Conservation (phyloP, 92 coral and sea anemone species). For the Scolanthus callimorphus region DNA sequence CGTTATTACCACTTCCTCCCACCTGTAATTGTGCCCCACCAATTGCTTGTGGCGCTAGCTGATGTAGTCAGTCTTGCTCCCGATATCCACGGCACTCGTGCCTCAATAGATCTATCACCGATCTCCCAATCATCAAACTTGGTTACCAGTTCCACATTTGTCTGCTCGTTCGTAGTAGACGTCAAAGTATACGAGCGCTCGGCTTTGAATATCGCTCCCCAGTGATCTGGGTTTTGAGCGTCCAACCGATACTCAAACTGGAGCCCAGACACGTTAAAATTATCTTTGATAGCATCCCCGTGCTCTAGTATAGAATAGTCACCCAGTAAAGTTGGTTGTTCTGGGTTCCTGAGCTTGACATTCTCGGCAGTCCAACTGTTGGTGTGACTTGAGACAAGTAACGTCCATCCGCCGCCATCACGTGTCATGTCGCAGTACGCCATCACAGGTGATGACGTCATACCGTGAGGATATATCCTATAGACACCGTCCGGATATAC, state of each 20-base stretch:
- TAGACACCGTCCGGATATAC: conserved; percentile 26
- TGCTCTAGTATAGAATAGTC: conserved; percentile 27
- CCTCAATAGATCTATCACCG: conserved; percentile 18
- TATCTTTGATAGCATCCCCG: conserved; percentile 24
- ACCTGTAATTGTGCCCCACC: conserved; percentile 46
- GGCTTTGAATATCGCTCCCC: conserved; percentile 55
- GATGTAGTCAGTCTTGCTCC: conserved; percentile 41
- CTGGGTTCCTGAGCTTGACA: conserved; percentile 13
- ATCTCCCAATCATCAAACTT: conserved; percentile 47
- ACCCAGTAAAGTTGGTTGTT: conserved; percentile 3
- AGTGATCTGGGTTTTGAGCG: conserved; percentile 26
- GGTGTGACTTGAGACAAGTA: conserved; percentile 30
- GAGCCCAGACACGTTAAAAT: conserved; percentile 3
- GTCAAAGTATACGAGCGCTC: conserved; percentile 34
- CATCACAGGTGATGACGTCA: background rate
- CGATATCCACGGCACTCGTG: conserved; percentile 50
- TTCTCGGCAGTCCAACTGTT: conserved; percentile 22
- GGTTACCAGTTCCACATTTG: conserved; percentile 17
- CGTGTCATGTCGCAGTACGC: conserved; percentile 43
- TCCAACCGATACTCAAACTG: conserved; percentile 32
- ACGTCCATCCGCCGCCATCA: conserved; percentile 44
- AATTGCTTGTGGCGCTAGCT: conserved; percentile 3
- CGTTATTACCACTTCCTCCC: no score
- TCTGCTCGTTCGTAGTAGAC: conserved; percentile 33
- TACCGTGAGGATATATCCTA: conserved; percentile 16